Evolutionary conservation across 2,113 vertebrate species (phyloP).

Genomic region (Nothobranchius kuhntae): DNA sequence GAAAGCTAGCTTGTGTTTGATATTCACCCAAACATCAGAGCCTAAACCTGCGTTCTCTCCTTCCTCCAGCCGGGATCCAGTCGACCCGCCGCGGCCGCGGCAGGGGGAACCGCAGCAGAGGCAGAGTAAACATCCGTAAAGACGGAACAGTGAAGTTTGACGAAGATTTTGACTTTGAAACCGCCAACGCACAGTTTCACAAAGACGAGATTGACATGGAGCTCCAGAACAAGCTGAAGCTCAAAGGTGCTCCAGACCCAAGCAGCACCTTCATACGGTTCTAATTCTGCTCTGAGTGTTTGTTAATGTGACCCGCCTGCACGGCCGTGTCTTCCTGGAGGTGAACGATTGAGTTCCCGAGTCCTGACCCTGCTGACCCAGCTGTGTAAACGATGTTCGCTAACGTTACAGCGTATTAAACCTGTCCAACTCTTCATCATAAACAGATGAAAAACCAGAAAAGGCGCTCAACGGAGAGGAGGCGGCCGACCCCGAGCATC

Average conservation of each 20-base stretch:
- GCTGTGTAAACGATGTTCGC: no score
- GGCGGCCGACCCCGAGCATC: constrained; percentile 84
- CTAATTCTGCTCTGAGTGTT: no score
- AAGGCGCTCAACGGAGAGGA: constrained; percentile 93
- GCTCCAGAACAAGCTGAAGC: constrained; percentile 96
- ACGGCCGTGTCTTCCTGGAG: background rate
- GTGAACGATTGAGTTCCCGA: no score
- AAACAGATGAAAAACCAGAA: constrained; percentile 90
- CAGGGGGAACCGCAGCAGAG: constrained; percentile 88
- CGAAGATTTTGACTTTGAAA: constrained; percentile 99
- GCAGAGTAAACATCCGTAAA: constrained; percentile 86
- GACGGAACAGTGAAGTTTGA: constrained; percentile 98
- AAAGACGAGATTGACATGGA: constrained; percentile 98
- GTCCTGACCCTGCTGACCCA: no score
- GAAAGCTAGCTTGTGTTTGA: no score
- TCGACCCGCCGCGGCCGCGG: constrained; percentile 86
- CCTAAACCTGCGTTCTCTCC: background rate
- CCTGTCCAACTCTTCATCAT: background rate
- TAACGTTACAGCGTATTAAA: no score
- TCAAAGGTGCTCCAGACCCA: constrained; percentile 86
- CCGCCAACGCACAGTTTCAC: constrained; percentile 97
- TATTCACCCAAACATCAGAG: background rate
- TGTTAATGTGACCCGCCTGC: no score
- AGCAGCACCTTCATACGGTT: background rate
- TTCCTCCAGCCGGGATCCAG: constrained; percentile 70